Percentiles rank a stretch among this genome's conserved stretches.
These are phyloP conservation scores for Ephydatia muelleri DNA, from an alignment of 37 sponge, comb jelly and placozoan genomes.

Conservation along the genomic window DNA sequence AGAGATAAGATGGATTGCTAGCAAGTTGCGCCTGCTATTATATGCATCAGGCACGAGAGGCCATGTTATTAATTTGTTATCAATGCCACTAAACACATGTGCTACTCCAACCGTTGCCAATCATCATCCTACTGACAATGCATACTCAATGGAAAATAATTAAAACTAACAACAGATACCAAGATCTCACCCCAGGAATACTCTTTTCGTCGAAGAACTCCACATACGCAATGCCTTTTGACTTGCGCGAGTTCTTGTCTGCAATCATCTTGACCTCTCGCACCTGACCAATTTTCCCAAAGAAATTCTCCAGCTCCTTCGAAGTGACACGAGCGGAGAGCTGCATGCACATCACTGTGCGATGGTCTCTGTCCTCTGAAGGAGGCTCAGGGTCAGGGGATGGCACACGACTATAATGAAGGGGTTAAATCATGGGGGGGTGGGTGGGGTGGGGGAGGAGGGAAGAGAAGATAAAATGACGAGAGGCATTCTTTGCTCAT, in stretches of 20 bases:
- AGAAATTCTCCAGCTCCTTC: conserved; percentile 90
- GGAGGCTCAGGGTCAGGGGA: conserved; percentile 74
- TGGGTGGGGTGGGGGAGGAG: neutral
- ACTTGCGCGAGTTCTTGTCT: conserved; percentile 91
- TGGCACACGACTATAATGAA: neutral
- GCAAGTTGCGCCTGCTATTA: too few species aligned
- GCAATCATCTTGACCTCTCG: conserved; percentile 88
- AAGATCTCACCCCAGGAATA: conserved; percentile 51
- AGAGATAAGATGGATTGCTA: too few species aligned
- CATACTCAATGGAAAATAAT: too few species aligned
- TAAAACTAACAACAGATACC: too few species aligned
- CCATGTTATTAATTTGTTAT: too few species aligned
- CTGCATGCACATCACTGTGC: conserved; percentile 99
- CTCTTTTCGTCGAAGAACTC: conserved; percentile 86
- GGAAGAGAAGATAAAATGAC: neutral
- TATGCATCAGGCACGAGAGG: too few species aligned
- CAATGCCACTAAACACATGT: too few species aligned
- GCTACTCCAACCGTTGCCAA: too few species aligned
- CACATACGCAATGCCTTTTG: conserved; percentile 98
- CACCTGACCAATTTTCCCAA: conserved; percentile 85
- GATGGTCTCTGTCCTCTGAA: conserved; percentile 81
- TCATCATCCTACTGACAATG: too few species aligned
- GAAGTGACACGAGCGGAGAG: conserved; percentile 71
- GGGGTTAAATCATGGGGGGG: neutral
- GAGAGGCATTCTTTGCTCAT: neutral